phyloP scores from a whole-genome alignment of 2,888 invertebrate genomes.

The Dilophus febrilis region DNA sequence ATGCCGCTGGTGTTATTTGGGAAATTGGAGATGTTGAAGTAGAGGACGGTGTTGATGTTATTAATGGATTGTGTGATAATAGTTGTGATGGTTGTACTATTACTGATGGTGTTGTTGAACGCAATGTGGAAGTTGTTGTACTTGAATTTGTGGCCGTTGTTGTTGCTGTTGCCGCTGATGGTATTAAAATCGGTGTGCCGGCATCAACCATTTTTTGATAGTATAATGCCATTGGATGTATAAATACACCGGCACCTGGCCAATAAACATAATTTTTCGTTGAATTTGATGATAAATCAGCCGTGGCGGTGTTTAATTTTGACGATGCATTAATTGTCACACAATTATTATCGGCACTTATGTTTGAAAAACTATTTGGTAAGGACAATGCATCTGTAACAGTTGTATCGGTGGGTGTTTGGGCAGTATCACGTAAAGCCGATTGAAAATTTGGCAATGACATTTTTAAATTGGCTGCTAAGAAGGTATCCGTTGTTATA shows the following conservation, averaged over 20 bases:
- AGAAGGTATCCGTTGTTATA: constrained; percentile 14
- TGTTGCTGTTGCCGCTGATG: neutral
- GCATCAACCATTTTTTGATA: constrained; percentile 54
- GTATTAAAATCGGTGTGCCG: neutral
- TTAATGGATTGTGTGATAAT: constrained; percentile 9
- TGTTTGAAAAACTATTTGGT: too few relatives aligned
- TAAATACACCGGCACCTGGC: constrained; percentile 51
- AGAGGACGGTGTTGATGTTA: constrained; percentile 17
- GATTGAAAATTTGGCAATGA: constrained; percentile 32
- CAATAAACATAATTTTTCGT: constrained; percentile 42
- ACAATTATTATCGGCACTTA: neutral
- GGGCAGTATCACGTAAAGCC: constrained; percentile 22
- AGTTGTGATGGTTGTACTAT: too few relatives aligned
- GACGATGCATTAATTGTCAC: too few relatives aligned
- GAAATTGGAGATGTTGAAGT: constrained; percentile 25
- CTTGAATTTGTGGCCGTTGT: neutral
- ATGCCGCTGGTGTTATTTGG: constrained; percentile 23
- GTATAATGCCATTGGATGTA: constrained; percentile 61
- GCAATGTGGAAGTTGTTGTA: constrained; percentile 23
- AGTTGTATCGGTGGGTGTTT: constrained; percentile 23
- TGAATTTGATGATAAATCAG: neutral
- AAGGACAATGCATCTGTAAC: constrained; percentile 19
- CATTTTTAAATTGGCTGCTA: constrained; percentile 25
- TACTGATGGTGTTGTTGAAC: constrained; percentile 15
- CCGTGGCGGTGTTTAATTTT: too few relatives aligned